A percentile compares a stretch with the other conserved stretches of the same genome.
phyloP scores from a whole-genome alignment of 2,888 invertebrate species.

The Nomada lathburiana region DNA sequence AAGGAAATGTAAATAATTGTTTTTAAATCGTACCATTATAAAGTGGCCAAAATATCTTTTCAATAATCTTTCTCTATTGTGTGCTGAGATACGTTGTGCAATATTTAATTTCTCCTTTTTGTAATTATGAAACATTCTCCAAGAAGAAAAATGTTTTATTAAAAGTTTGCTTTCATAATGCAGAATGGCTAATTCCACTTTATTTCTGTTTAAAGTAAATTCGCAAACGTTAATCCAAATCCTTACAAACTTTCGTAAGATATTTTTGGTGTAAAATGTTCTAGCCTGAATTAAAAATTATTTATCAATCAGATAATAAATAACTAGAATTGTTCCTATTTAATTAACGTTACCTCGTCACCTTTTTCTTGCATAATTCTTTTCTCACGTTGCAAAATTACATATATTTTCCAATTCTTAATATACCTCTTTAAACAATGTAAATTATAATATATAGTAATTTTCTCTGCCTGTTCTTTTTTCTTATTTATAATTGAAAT shows the following conservation, averaged over 20 bases:
- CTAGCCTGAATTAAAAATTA: slow-evolving; percentile 38
- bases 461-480: slow-evolving; percentile 2
- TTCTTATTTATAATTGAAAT: slow-evolving; percentile 31
- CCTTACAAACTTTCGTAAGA: slow-evolving; percentile 26
- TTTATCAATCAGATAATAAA: not conserved
- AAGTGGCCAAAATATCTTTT: slow-evolving; percentile 53
- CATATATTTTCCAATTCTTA: slow-evolving; percentile 40
- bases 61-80: slow-evolving; percentile 48
- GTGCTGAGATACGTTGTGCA: slow-evolving; percentile 18
- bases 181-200: slow-evolving; percentile 29
- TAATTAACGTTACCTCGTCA: slow-evolving; percentile 18
- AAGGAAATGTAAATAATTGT: not conserved
- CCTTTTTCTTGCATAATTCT: slow-evolving; percentile 7
- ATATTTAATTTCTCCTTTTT: slow-evolving; percentile 46
- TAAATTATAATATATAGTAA: slow-evolving; percentile 3
- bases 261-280: slow-evolving; percentile 17
- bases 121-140: slow-evolving; percentile 56
- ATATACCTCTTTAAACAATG: slow-evolving; percentile 45
- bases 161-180: slow-evolving; percentile 50
- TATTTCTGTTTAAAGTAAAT: slow-evolving; percentile 3
- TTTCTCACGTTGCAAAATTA: slow-evolving; percentile 2
- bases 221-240: slow-evolving; percentile 36
- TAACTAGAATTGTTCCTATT: not conserved
- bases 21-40: slow-evolving; percentile 50
- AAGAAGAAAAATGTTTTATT: slow-evolving; percentile 46